A percentile compares a stretch with the other conserved stretches of the same genome.
Conservation (phyloP, 2,113 vertebrate species). For the Triplophysa siluroides region DNA sequence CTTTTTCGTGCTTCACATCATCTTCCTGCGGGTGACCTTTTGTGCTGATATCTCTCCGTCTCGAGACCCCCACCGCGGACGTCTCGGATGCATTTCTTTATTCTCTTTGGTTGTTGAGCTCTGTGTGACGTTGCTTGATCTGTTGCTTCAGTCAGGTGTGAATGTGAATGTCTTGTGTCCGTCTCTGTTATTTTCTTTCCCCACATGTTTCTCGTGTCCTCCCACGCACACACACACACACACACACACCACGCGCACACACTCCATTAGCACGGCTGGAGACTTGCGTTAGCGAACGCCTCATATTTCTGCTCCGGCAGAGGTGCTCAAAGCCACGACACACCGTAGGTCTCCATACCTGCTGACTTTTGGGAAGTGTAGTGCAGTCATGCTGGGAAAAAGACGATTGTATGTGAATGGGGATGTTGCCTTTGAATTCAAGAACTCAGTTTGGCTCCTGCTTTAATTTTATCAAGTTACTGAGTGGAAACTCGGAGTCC, state of each 20-base stretch:
- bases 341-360: not conserved
- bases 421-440: not conserved
- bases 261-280: conserved; percentile 39
- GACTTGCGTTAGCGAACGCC: not conserved
- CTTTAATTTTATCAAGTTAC: conserved; percentile 16
- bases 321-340: not conserved
- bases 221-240: not conserved
- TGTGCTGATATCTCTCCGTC: conserved; percentile 16
- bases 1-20: conserved; percentile 7
- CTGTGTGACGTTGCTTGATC: not conserved
- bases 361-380: conserved; percentile 14
- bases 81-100: conserved; percentile 12
- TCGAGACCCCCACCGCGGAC: not conserved
- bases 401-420: not conserved
- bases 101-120: conserved; percentile 5
- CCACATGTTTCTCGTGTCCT: not conserved
- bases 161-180: conserved; percentile 15
- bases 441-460: conserved; percentile 1
- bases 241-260: conserved; percentile 2
- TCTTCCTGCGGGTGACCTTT: conserved; percentile 28
- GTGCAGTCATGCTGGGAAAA: conserved; percentile 16
- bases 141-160: conserved; percentile 32
- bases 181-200: conserved; percentile 1
- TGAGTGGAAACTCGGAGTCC: not conserved
- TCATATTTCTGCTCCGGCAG: conserved; percentile 10